Conservation (phyloP, 2,797 vertebrate species). For the Menidia menidia region DNA sequence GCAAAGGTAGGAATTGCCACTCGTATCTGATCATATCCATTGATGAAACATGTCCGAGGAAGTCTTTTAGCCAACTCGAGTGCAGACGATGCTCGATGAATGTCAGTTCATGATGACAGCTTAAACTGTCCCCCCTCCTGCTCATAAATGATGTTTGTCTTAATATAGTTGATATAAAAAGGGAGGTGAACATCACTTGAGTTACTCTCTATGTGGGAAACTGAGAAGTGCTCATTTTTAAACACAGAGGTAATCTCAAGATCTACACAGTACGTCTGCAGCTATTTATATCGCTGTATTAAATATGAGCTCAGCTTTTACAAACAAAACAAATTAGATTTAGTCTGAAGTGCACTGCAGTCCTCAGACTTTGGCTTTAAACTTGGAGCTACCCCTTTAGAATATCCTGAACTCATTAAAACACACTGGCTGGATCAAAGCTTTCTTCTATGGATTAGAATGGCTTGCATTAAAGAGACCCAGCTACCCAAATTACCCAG, state of each 20-base stretch:
- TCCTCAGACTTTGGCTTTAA: conserved; percentile 43
- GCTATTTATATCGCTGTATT: conserved; percentile 35
- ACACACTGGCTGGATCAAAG: conserved; percentile 67
- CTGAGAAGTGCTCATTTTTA: background rate
- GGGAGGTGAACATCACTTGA: conserved; percentile 7
- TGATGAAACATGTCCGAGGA: conserved; percentile 21
- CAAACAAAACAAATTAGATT: conserved; percentile 40
- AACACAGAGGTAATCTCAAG: conserved; percentile 22
- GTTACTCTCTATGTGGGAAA: conserved; percentile 6
- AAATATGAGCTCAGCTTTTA: conserved; percentile 24
- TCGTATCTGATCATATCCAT: conserved; percentile 14
- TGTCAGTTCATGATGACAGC: conserved; percentile 5
- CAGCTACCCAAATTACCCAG: conserved; percentile 56
- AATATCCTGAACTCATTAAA: conserved; percentile 77
- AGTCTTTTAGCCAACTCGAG: background rate
- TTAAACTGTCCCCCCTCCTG: background rate
- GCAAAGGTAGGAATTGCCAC: conserved; percentile 2
- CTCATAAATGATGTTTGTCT: background rate
- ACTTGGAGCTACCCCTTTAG: conserved; percentile 59
- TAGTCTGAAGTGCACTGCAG: conserved; percentile 22
- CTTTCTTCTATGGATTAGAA: conserved; percentile 66
- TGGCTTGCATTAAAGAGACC: conserved; percentile 60
- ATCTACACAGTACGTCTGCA: conserved; percentile 8
- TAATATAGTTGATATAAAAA: conserved; percentile 14
- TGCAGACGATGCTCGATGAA: background rate